Conservation (phyloP, 2,888 invertebrate species). For the Sialis lutaria region DNA sequence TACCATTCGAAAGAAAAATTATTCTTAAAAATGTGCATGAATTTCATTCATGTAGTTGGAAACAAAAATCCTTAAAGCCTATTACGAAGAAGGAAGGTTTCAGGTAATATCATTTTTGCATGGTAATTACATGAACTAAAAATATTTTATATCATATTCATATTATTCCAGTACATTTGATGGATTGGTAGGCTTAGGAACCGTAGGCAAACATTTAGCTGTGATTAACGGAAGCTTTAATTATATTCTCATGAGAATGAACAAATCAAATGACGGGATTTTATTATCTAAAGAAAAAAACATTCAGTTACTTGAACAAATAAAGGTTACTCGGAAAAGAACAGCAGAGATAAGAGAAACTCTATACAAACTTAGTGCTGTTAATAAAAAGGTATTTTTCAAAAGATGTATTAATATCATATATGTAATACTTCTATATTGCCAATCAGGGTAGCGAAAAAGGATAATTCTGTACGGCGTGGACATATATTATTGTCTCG, state of each 20-base stretch:
- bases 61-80: background rate
- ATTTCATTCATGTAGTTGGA: constrained; percentile 36
- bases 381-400: background rate
- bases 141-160: background rate
- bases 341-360: background rate
- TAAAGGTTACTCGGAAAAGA: background rate
- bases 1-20: constrained; percentile 39
- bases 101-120: background rate
- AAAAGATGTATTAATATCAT: too few species aligned
- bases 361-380: background rate
- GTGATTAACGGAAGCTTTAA: background rate
- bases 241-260: background rate
- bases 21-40: constrained; percentile 32
- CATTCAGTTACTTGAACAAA: background rate
- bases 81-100: background rate
- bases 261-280: background rate
- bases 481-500: too few species aligned
- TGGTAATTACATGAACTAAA: background rate
- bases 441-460: too few species aligned
- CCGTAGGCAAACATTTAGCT: background rate
- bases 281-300: background rate
- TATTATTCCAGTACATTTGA: background rate
- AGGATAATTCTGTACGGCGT: too few species aligned
- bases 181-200: background rate
- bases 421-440: too few species aligned